These are phyloP conservation scores for Medauroidea extradentata DNA, from an alignment of 1,140 invertebrate species.

Conservation along the genomic window DNA sequence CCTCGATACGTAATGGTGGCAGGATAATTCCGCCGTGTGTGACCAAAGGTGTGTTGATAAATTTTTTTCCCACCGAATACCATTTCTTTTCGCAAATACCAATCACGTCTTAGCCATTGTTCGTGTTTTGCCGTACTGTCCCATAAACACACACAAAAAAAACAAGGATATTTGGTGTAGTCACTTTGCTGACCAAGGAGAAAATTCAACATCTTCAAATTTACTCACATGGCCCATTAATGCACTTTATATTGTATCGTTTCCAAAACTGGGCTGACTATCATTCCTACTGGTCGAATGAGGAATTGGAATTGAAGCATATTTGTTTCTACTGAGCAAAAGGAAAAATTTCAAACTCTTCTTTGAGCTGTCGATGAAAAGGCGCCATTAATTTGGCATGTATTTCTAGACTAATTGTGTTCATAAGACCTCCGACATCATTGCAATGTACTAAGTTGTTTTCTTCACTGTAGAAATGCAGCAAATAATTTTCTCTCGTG, in stretches of 20 bases:
- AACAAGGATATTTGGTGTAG: slow-evolving; percentile 10
- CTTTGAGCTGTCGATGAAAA: too few species aligned
- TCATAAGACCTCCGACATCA: too few species aligned
- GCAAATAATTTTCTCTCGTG: slow-evolving; percentile 6
- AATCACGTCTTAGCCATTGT: slow-evolving; percentile 4
- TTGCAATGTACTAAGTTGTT: too few species aligned
- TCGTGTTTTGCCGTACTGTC: slow-evolving; percentile 1
- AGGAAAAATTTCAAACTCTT: too few species aligned
- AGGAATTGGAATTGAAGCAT: too few species aligned
- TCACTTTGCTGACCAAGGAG: too few species aligned
- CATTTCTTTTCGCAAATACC: slow-evolving; percentile 9
- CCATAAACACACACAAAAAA: slow-evolving; percentile 9
- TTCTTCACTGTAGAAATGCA: neutral
- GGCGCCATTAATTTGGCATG: neutral
- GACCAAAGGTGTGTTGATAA: slow-evolving; percentile 6
- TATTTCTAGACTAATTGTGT: neutral
- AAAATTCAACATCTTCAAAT: too few species aligned
- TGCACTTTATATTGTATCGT: slow-evolving; percentile 36
- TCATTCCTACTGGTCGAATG: slow-evolving; percentile 36
- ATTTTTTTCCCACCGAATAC: slow-evolving; percentile 5
- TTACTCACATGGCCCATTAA: slow-evolving; percentile 29
- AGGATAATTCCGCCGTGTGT: too few species aligned
- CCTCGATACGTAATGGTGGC: too few species aligned
- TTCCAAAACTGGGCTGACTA: slow-evolving; percentile 24
- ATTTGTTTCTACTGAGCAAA: too few species aligned